Conservation (phyloP, 1,140 invertebrate genomes). For the Drosophila fuyamai region DNA sequence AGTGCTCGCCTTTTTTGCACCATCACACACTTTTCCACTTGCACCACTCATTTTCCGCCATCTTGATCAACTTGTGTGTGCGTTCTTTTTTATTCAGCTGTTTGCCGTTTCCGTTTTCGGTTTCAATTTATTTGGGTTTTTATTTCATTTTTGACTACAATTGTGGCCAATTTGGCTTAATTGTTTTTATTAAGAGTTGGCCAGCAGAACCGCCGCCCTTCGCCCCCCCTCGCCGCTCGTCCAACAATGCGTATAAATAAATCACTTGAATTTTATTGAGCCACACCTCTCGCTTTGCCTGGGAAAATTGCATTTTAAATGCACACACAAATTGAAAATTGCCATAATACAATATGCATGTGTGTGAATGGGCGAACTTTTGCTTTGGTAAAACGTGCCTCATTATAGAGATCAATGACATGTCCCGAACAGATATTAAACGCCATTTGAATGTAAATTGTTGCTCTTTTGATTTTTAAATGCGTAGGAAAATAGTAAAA, state of each 20-base stretch:
- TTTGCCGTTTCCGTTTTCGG: background rate
- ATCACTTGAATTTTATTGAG: conserved; percentile 72
- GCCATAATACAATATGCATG: conserved; percentile 41
- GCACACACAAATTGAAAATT: conserved; percentile 52
- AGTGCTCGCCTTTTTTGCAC: conserved; percentile 21
- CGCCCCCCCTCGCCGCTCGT: background rate
- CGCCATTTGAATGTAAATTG: conserved; percentile 66
- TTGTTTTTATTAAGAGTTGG: conserved; percentile 69
- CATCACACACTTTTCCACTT: conserved; percentile 25
- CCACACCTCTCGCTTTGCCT: conserved; percentile 20
- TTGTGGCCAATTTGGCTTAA: conserved; percentile 70
- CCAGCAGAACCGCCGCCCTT: background rate
- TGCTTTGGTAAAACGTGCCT: conserved; percentile 43
- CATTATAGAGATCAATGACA: conserved; percentile 68
- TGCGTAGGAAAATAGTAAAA: conserved; percentile 3
- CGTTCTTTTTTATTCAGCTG: conserved; percentile 12
- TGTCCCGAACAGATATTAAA: conserved; percentile 36
- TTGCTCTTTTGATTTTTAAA: conserved; percentile 42
- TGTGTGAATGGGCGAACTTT: conserved; percentile 25
- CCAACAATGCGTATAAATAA: conserved; percentile 72
- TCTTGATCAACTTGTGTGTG: conserved; percentile 18
- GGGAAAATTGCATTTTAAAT: conserved; percentile 75
- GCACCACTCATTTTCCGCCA: conserved; percentile 8
- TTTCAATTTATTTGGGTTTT: conserved; percentile 40
- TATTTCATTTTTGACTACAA: conserved; percentile 53